Evolutionary conservation across 2,888 invertebrate species (phyloP).

Genomic region (Tiliacea citrago): DNA sequence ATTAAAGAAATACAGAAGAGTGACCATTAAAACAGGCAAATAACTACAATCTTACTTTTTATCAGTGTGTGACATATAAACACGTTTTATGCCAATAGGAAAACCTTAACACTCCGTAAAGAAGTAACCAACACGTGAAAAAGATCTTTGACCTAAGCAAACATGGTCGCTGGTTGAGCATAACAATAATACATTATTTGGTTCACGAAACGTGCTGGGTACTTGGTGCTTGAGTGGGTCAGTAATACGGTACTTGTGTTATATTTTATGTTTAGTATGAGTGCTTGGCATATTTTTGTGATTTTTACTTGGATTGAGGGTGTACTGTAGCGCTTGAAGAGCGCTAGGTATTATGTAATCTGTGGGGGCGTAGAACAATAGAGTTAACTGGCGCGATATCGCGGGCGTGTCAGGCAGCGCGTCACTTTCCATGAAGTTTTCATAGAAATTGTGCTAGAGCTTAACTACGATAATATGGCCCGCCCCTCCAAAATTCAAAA

Average conservation of each 20-base stretch:
- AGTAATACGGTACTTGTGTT: neutral
- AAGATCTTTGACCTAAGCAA: slow-evolving; percentile 46
- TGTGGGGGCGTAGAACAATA: too few relatives aligned
- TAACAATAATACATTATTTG: slow-evolving; percentile 48
- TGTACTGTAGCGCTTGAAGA: too few relatives aligned
- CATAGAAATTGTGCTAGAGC: too few relatives aligned
- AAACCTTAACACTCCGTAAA: slow-evolving; percentile 21
- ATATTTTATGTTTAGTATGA: slow-evolving; percentile 16
- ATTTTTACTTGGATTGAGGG: neutral
- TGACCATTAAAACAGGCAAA: neutral
- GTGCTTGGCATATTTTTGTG: neutral
- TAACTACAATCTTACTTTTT: neutral
- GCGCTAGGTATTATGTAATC: too few relatives aligned
- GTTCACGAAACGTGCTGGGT: slow-evolving; percentile 19
- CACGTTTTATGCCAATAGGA: slow-evolving; percentile 5
- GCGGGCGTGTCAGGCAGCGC: too few relatives aligned
- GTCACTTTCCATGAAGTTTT: too few relatives aligned
- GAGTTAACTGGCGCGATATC: too few relatives aligned
- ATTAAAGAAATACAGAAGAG: too few relatives aligned
- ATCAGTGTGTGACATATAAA: slow-evolving; percentile 16
- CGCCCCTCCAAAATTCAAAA: too few relatives aligned
- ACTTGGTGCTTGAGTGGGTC: slow-evolving; percentile 18
- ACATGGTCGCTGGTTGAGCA: slow-evolving; percentile 39
- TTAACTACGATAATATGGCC: too few relatives aligned
- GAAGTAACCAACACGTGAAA: slow-evolving; percentile 35